These are phyloP conservation scores for Biston stratarius DNA, from an alignment of 2,888 invertebrate genomes.

Conservation along the genomic window DNA sequence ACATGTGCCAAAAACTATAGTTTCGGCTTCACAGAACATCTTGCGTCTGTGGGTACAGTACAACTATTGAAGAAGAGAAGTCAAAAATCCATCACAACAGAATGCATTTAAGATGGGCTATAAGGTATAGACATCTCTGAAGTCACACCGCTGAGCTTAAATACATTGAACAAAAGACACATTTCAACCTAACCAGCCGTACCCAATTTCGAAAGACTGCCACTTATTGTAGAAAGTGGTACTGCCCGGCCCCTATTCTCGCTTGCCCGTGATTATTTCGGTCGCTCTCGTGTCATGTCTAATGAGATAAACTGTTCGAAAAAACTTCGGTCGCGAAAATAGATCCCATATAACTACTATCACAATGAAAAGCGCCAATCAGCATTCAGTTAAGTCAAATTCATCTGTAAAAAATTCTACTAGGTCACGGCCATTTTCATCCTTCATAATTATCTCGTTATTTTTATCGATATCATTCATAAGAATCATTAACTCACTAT, in stretches of 20 bases:
- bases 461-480: background rate
- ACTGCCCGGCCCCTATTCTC: background rate
- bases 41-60: no score
- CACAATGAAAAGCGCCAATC: background rate
- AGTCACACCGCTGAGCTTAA: no score
- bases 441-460: background rate
- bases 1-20: no score
- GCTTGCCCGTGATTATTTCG: background rate
- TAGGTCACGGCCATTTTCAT: constrained; percentile 11
- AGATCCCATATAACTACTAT: background rate
- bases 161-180: no score
- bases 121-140: no score
- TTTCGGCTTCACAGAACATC: no score
- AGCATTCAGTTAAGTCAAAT: background rate
- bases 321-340: background rate
- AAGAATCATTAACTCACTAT: background rate
- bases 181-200: no score
- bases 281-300: background rate
- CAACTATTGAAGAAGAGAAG: no score
- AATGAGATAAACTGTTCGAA: background rate
- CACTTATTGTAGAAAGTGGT: background rate
- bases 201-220: no score
- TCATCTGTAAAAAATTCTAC: background rate
- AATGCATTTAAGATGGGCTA: no score
- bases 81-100: no score